Conservation (phyloP, 2,888 invertebrate genomes). For the Trissolcus brochymenae region DNA sequence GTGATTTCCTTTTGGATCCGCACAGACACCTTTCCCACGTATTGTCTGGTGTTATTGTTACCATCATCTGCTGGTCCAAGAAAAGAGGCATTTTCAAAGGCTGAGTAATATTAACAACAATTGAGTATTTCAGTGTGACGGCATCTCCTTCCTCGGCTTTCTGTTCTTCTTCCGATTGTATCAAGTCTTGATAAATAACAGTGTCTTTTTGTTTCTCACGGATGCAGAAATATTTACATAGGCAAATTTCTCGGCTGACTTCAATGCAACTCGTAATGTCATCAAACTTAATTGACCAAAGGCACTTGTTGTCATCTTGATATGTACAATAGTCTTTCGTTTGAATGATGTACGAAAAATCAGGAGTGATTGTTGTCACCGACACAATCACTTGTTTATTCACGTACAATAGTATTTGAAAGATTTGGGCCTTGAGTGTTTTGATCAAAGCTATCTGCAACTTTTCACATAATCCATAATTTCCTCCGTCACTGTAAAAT, state of each 20-base stretch:
- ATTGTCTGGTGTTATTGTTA: constrained; percentile 67
- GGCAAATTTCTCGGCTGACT: constrained; percentile 69
- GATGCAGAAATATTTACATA: constrained; percentile 65
- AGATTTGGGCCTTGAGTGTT: constrained; percentile 63
- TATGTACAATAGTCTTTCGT: constrained; percentile 69
- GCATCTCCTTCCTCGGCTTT: constrained; percentile 64
- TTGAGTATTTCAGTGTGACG: constrained; percentile 63
- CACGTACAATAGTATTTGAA: constrained; percentile 72
- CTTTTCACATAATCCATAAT: constrained; percentile 70
- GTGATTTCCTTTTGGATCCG: constrained; percentile 62
- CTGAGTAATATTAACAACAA: constrained; percentile 63
- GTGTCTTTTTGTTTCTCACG: constrained; percentile 60
- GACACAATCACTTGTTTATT: constrained; percentile 70
- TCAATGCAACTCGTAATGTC: constrained; percentile 66
- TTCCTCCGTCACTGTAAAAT: constrained; percentile 66
- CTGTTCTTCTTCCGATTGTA: constrained; percentile 54
- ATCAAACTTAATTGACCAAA: constrained; percentile 79
- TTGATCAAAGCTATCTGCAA: constrained; percentile 71
- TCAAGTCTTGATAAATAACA: constrained; percentile 68
- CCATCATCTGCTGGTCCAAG: constrained; percentile 62
- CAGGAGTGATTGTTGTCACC: constrained; percentile 63
- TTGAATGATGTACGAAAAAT: constrained; percentile 69
- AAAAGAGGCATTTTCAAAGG: constrained; percentile 62
- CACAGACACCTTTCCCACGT: constrained; percentile 69
- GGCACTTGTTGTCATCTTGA: constrained; percentile 78